Base-by-base conservation (phyloP, 2,797 vertebrate species). In the Myotis myotis region DNA sequence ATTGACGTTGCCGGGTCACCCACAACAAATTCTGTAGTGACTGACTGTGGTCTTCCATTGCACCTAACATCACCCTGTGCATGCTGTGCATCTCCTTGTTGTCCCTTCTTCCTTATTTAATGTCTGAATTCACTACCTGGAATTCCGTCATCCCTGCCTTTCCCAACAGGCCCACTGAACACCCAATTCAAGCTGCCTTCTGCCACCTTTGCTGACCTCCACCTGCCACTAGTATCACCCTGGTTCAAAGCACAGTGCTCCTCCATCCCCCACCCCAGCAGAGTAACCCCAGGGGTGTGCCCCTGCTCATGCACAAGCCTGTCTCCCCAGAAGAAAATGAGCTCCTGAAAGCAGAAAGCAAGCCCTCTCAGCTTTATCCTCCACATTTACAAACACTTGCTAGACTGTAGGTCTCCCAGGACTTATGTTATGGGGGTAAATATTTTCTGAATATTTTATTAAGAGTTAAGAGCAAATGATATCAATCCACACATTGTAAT, bases 401-500 rank as follows among this genome's bases (percentile, higher is more conserved):
- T 38, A 36, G 9, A 33, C 0, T 5, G 15, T 0, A 78, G 47
- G 33, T 36, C 70, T 22, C 33, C 7, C 9, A 44, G 30, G 49
- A 4, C 22, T 20, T 36, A 30, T 33, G 19, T 57, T 72, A 53
- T 0, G 3, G 9, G 76, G 22, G 75, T 60, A 4, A 41, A 12
- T 68, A 41, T 79, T 91, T 82, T n/a, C 15, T 91, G 47, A 88
- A 81, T 8, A 36, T 30, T 89, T 66, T 84, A 72, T 75, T 94
- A 76, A 57, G 51, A 93, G 41, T 75, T 94, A 76, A 57, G 51
- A 93, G 41, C 12, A 84, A 89, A 64, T 76, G 4, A 19, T 68
- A 84, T 22, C 78, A 85, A 93, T 79, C 28, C 2, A 7, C 51
- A 91, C 78, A 20, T 68, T 76, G 0, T 80, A 33, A 80, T 11